Base-by-base conservation (phyloP, 2,888 invertebrate species). In the Punctoribates punctum region DNA sequence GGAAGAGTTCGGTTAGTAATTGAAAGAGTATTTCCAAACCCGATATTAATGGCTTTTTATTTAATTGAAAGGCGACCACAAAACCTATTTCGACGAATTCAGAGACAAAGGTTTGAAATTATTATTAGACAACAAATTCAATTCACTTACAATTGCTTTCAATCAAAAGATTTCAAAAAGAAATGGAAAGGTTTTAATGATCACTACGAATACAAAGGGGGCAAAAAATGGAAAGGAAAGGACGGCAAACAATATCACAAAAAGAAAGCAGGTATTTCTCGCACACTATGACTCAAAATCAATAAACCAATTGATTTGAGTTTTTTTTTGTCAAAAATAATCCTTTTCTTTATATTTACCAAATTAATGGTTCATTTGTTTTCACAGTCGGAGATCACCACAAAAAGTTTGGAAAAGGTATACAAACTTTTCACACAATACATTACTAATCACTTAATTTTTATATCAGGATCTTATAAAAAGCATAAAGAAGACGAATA, bases 151-250 rank as follows among this genome's bases (percentile, higher is more conserved):
- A 11, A 67, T 17, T 20, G 5, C 17, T 67, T 34, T 67, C n/a
- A 15, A 38, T n/a, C 1, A 38, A 67, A 38, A 67, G 67, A 67
- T 11, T 67, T 67, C 67, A 67, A 67, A 67, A 67, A 67, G 67
- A 67, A 67, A 67, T 67, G 67, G 67, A 67, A 67, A 67, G 67
- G 67, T n/a, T 67, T 67, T 38, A 67, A 67, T 20, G 67, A 67
- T 67, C 67, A 67, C 67, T 67, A 67, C 67, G 67, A 67, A 8
- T 67, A 67, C 38, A 67, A 67, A 67, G 67, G 67, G 20, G 67
- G 67, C 38, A 67, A 67, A 38, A 67, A 67, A 67, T 67, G 67
- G 67, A 67, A 67, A 34, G 67, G 67, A 67, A 67, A 13, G n/a
- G 67, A 67, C n/a, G 67, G 67, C 5, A 67, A 67, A 20, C 38